Conservation (phyloP, 2,113 vertebrate species). For the Passer montanus region DNA sequence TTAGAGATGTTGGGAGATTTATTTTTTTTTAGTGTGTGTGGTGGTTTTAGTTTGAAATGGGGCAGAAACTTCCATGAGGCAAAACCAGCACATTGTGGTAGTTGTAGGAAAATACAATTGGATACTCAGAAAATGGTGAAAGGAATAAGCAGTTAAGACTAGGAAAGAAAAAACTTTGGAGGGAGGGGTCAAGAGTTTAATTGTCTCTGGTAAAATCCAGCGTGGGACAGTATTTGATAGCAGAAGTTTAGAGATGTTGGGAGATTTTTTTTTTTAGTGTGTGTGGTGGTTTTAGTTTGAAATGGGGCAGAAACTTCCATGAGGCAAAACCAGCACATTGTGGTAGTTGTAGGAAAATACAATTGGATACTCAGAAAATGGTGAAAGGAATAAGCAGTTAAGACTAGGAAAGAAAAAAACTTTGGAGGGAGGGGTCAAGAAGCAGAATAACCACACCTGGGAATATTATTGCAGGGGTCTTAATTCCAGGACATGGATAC, state of each 20-base stretch:
- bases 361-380: background rate
- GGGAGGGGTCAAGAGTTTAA: no score
- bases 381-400: background rate
- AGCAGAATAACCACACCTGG: background rate
- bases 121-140: background rate
- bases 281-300: background rate
- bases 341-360: background rate
- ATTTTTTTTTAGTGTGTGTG: background rate
- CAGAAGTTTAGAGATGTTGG: background rate
- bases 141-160: background rate
- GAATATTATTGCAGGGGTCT: background rate
- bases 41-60: fast-evolving
- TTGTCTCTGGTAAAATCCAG: background rate
- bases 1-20: background rate
- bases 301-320: fast-evolving
- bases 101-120: background rate
- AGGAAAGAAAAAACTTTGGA: background rate
- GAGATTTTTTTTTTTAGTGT: background rate
- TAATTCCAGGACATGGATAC: background rate
- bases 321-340: background rate
- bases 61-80: background rate
- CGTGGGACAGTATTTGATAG: background rate
- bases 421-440: background rate
- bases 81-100: background rate
- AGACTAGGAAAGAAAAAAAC: background rate